Conservation (phyloP, 1,140 invertebrate genomes). For the Euschistus heros region DNA sequence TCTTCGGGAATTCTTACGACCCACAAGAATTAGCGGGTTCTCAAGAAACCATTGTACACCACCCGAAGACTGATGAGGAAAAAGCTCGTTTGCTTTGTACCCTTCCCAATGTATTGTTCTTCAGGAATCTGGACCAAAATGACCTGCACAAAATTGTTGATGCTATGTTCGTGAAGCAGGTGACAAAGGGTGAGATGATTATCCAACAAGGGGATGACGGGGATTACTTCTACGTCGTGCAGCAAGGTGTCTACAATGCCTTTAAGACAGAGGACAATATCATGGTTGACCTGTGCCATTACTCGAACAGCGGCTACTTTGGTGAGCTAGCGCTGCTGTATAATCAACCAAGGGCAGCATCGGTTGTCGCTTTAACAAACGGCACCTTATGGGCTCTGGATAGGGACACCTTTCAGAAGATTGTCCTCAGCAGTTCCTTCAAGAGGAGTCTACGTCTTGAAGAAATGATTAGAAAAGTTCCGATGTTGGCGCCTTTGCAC, state of each 20-base stretch:
- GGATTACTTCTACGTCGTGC: constrained; percentile 18
- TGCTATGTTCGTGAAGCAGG: constrained; percentile 14
- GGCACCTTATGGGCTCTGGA: constrained; percentile 95
- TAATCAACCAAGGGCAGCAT: constrained; percentile 92
- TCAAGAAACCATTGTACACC: neutral
- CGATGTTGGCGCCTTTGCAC: constrained; percentile 38
- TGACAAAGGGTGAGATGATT: neutral
- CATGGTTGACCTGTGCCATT: constrained; percentile 76
- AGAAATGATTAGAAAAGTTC: constrained; percentile 47
- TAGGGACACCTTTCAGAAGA: constrained; percentile 85
- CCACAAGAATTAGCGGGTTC: neutral
- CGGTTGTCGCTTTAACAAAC: constrained; percentile 62
- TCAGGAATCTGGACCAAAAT: constrained; percentile 6
- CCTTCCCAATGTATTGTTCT: neutral
- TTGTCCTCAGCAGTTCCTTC: constrained; percentile 89
- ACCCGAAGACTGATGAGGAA: neutral
- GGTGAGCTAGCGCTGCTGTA: constrained; percentile 94
- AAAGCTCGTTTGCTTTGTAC: neutral
- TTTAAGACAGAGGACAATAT: constrained; percentile 48
- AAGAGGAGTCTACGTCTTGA: constrained; percentile 95
- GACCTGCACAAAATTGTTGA: constrained; percentile 6
- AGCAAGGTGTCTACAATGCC: constrained; percentile 11
- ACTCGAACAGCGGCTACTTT: constrained; percentile 75
- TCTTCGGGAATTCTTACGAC: neutral
- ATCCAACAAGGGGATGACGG: constrained; percentile 19